Conservation (phyloP, 2,888 invertebrate species). For the Dyspetes luteomarginatus region DNA sequence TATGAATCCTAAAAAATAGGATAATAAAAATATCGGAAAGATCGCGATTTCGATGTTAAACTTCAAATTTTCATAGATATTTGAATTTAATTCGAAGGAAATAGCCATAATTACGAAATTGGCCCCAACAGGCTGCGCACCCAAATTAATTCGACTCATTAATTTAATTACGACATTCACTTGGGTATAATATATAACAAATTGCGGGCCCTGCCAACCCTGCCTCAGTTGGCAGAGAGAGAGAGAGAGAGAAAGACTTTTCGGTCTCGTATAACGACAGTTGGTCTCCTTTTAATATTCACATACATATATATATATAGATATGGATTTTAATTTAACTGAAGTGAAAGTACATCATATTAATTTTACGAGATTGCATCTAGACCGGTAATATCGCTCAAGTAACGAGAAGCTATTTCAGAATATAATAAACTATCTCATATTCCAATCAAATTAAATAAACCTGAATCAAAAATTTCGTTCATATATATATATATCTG, state of each 20-base stretch:
- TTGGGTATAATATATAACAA: constrained; percentile 22
- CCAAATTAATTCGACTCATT: constrained; percentile 44
- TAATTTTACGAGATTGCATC: constrained; percentile 1
- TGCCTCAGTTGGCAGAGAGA: not conserved
- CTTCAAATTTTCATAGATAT: not conserved
- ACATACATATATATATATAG: not conserved
- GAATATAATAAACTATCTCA: constrained; percentile 29
- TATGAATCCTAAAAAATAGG: not conserved
- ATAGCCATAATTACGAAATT: not conserved
- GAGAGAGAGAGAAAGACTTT: not conserved
- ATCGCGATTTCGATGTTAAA: not conserved
- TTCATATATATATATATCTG: not conserved
- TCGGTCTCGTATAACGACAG: constrained; percentile 14
- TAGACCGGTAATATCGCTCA: constrained; percentile 6
- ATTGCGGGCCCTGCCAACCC: constrained; percentile 3
- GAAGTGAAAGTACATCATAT: constrained; percentile 30
- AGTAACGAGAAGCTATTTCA: not conserved
- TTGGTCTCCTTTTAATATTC: constrained; percentile 39
- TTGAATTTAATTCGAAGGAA: not conserved
- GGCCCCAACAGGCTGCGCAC: not conserved
- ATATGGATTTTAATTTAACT: constrained; percentile 5
- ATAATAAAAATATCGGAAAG: not conserved
- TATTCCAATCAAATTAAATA: constrained; percentile 31
- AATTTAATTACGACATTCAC: constrained; percentile 38
- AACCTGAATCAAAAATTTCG: not conserved